phyloP scores from a whole-genome alignment of 2,888 invertebrate species.

The Tenthredo distinguenda region DNA sequence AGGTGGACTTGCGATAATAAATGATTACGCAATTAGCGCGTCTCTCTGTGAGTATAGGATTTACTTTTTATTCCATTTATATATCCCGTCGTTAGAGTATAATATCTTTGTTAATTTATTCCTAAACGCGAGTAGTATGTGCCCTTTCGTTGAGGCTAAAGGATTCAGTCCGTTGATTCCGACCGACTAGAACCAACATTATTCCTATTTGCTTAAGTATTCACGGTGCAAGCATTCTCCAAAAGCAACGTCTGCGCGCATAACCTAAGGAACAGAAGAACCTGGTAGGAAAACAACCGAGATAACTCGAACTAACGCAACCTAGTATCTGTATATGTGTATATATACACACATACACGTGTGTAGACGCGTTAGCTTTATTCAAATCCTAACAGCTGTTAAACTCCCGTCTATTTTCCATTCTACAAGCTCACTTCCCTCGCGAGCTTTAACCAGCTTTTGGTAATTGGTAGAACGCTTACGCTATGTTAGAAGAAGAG shows the following conservation, averaged over 20 bases:
- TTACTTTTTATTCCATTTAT: background rate
- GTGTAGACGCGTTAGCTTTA: background rate
- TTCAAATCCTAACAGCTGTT: background rate
- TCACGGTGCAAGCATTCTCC: background rate
- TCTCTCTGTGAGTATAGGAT: background rate
- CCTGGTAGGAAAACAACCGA: too few species aligned
- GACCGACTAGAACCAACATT: background rate
- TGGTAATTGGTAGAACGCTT: background rate
- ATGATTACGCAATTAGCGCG: too few species aligned
- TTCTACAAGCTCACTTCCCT: background rate
- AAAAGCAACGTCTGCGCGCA: background rate
- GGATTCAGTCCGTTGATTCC: background rate
- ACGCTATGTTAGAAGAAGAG: background rate
- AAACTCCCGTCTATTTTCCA: background rate
- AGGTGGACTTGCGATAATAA: too few species aligned
- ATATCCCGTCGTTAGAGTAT: background rate
- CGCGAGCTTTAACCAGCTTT: background rate
- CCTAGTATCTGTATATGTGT: background rate
- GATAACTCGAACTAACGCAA: too few species aligned
- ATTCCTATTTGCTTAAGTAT: constrained; percentile 12
- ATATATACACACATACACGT: too few species aligned
- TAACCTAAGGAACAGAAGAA: background rate
- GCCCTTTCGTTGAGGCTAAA: background rate
- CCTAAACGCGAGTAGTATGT: background rate
- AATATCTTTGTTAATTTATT: constrained; percentile 9